Evolutionary conservation across 2,888 invertebrate species (phyloP).

Genomic region (Andricus curvator): DNA sequence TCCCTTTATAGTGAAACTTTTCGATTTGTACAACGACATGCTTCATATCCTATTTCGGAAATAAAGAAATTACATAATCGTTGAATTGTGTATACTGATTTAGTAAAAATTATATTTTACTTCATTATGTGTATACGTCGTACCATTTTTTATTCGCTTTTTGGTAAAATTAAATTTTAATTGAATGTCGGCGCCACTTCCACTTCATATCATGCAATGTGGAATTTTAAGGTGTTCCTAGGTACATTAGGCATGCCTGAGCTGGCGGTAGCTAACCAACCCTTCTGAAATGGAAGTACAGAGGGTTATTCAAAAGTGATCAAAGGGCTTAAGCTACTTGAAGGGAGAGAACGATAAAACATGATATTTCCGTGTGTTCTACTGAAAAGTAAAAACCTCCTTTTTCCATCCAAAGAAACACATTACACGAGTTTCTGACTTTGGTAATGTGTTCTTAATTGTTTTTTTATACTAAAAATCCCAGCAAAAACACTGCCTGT

Average conservation of each 20-base stretch:
- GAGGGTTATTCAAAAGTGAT: slow-evolving; percentile 35
- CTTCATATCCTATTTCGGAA: background rate
- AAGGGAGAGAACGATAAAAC: slow-evolving; percentile 21
- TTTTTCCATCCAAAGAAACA: background rate
- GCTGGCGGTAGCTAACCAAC: slow-evolving; percentile 10
- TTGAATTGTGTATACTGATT: background rate
- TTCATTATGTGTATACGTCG: too few relatives aligned
- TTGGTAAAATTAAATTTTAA: background rate
- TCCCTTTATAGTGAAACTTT: background rate
- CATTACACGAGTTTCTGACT: background rate
- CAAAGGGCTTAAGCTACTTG: slow-evolving; percentile 34
- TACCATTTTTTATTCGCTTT: background rate
- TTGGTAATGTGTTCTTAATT: background rate
- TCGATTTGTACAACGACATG: background rate
- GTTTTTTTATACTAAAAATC: background rate
- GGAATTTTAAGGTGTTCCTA: slow-evolving; percentile 27
- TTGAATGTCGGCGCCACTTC: slow-evolving; percentile 5
- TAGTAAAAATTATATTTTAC: background rate
- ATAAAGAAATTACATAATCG: background rate
- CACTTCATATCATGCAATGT: slow-evolving; percentile 15
- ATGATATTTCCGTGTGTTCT: background rate
- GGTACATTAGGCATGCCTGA: slow-evolving; percentile 16
- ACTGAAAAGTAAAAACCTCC: background rate
- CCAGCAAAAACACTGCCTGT: too few relatives aligned
- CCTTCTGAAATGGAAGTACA: slow-evolving; percentile 23